Conservation (phyloP, 2,113 vertebrate species). For the Aythya baeri region DNA sequence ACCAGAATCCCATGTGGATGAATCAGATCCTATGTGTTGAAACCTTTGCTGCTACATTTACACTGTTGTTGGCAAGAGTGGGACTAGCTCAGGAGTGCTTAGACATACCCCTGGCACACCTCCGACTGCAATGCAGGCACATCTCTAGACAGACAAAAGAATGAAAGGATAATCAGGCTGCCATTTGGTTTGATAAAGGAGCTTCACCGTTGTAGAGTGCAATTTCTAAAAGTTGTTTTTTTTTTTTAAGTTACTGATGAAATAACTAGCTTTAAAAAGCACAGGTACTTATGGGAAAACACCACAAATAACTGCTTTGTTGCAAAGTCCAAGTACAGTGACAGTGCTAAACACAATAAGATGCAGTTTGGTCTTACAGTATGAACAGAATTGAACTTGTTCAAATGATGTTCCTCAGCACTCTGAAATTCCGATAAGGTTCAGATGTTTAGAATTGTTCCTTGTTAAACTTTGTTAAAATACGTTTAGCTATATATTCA, state of each 20-base stretch:
- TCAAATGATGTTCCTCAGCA: neutral
- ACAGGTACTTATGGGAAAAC: neutral
- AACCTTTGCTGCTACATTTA: neutral
- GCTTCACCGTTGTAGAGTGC: neutral
- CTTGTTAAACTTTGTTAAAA: neutral
- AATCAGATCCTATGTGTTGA: neutral
- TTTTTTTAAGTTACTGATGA: neutral
- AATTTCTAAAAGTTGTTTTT: neutral
- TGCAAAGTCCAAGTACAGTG: neutral
- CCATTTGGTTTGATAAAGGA: accelerated
- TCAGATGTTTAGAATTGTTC: neutral
- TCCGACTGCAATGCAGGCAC: accelerated
- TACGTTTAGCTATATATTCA: accelerated
- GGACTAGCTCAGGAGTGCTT: neutral
- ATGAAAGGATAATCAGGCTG: neutral
- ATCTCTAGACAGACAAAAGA: neutral
- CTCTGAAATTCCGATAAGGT: neutral
- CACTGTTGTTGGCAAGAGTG: neutral
- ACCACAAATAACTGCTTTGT: neutral
- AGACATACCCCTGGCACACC: accelerated
- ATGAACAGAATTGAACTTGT: neutral
- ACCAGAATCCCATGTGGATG: neutral
- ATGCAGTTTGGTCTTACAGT: neutral
- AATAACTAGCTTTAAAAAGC: neutral
- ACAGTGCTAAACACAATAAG: neutral